These are phyloP conservation scores for Branchellion lobata DNA, from an alignment of 2,888 invertebrate genomes.

Conservation along the genomic window DNA sequence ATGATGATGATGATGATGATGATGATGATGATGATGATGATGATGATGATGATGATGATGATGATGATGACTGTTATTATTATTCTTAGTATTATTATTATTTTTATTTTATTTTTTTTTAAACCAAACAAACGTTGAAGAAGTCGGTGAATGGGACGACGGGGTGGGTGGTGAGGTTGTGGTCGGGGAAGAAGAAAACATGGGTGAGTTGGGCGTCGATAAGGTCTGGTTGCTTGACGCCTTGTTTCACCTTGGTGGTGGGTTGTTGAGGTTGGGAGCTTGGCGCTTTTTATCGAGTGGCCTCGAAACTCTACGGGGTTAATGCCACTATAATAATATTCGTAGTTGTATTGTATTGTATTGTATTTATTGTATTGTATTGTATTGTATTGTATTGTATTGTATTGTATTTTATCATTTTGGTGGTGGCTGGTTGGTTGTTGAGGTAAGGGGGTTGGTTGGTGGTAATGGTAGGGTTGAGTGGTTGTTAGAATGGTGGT, in stretches of 20 bases:
- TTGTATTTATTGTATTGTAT: too few species aligned
- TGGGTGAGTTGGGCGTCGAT: slow-evolving; percentile 89
- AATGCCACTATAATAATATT: too few species aligned
- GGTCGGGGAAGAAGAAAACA: slow-evolving; percentile 91
- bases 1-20: slow-evolving; percentile 26
- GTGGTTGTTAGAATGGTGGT: too few species aligned
- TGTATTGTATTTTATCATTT: too few species aligned
- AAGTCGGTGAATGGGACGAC: slow-evolving; percentile 88
- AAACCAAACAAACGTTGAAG: slow-evolving; percentile 73
- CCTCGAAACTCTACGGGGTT: too few species aligned
- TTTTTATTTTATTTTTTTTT: neutral
- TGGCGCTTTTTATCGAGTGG: too few species aligned
- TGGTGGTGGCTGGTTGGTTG: too few species aligned
- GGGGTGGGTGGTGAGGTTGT: slow-evolving; percentile 79
- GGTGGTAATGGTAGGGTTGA: too few species aligned
- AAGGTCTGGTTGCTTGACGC: slow-evolving; percentile 74
- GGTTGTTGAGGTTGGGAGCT: too few species aligned
- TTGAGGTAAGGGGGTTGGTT: too few species aligned
- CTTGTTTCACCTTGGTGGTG: slow-evolving; percentile 69
- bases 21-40: slow-evolving; percentile 30
- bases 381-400: too few species aligned
- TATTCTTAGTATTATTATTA: neutral
- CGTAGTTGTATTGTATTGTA: too few species aligned
- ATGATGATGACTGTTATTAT: slow-evolving; percentile 46
- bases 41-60: slow-evolving; percentile 25